Conservation (phyloP, 2,797 vertebrate genomes). For the Sphenodon punctatus region DNA sequence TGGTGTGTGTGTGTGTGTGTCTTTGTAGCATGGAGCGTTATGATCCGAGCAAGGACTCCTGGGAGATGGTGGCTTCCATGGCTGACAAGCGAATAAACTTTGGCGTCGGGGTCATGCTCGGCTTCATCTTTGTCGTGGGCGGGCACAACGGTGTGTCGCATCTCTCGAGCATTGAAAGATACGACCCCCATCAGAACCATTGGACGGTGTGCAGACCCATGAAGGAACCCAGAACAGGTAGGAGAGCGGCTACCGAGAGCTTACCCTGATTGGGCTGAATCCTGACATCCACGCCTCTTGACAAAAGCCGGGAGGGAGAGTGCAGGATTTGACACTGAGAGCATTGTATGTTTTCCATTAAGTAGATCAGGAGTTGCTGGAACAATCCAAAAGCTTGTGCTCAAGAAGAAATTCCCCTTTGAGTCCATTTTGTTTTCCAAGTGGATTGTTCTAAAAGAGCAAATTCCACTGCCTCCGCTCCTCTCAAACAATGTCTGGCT, state of each 20-base stretch:
- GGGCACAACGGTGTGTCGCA: conserved; percentile 98
- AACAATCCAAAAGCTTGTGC: neutral
- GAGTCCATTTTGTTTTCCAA: neutral
- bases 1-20: conserved; percentile 39
- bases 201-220: conserved; percentile 98
- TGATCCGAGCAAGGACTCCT: conserved; percentile 94
- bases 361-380: fast-evolving
- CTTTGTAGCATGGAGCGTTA: conserved; percentile 91
- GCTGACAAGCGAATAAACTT: conserved; percentile 98
- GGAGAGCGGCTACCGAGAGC: conserved; percentile 18
- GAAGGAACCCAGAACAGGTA: conserved; percentile 97
- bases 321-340: neutral
- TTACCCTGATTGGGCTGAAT: fast-evolving
- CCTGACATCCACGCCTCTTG: neutral
- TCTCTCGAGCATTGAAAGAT: conserved; percentile 96
- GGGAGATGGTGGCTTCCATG: conserved; percentile 98
- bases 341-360: fast-evolving
- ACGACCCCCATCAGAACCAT: conserved; percentile 97
- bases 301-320: too few species aligned
- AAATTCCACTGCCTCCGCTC: neutral
- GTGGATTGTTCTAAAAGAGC: neutral
- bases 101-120: conserved; percentile 94
- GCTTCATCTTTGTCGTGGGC: conserved; percentile 97
- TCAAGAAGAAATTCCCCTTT: too few species aligned
- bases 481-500: neutral